Percentiles rank a stretch among this genome's conserved stretches.
Evolutionary conservation across 2,797 vertebrate genomes (phyloP).

Genomic region (Pelobates cultripes): DNA sequence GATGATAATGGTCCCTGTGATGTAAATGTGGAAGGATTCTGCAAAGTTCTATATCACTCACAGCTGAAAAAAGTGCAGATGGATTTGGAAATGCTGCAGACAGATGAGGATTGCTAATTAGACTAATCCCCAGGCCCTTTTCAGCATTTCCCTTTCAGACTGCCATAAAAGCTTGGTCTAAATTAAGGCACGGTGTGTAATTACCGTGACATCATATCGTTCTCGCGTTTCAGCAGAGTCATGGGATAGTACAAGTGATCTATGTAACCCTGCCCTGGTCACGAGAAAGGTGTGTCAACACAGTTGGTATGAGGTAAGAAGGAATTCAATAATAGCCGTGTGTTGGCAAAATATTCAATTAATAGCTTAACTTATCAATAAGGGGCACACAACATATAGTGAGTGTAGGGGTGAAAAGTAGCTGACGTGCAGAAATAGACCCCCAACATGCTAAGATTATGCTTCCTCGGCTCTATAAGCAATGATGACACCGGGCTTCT

Average conservation of each 20-base stretch:
- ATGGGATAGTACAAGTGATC: constrained; percentile 34
- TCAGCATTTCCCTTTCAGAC: constrained; percentile 34
- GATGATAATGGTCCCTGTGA: no score
- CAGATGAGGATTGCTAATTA: constrained; percentile 29
- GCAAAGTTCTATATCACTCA: neutral
- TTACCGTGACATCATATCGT: constrained; percentile 36
- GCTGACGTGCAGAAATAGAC: no score
- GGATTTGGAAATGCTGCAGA: constrained; percentile 8
- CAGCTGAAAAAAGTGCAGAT: constrained; percentile 20
- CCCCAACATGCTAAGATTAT: no score
- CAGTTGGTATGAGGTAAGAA: no score
- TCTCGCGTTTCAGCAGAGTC: constrained; percentile 37
- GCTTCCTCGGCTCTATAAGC: no score
- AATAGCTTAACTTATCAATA: no score
- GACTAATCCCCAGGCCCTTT: constrained; percentile 24
- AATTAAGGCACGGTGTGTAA: constrained; percentile 45
- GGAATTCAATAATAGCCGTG: no score
- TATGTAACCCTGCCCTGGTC: neutral
- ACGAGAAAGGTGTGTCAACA: neutral
- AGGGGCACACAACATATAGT: no score
- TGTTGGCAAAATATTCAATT: no score
- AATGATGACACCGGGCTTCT: no score
- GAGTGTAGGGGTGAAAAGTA: no score
- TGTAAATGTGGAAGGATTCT: no score
- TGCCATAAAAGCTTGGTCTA: constrained; percentile 30